Evolutionary conservation across 2,888 invertebrate genomes (phyloP).

Genomic region (Petrophora chlorosata): DNA sequence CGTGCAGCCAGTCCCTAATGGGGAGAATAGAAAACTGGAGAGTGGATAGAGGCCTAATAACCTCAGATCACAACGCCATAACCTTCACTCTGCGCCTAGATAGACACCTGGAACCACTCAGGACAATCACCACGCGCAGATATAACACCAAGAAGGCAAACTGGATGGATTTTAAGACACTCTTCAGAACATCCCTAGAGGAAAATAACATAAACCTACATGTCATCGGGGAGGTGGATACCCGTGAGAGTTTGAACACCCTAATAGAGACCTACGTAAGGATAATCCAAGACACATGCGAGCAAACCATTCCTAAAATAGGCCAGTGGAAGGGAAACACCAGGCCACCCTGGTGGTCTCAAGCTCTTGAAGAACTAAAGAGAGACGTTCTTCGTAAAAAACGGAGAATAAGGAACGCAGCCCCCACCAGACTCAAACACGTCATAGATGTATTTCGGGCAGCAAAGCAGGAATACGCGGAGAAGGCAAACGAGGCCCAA

Average conservation of each 20-base stretch:
- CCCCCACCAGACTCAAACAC: neutral
- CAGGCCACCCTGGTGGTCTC: too few relatives aligned
- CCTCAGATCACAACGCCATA: slow-evolving; percentile 8
- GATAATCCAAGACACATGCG: neutral
- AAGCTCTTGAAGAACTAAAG: neutral
- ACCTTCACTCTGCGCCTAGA: slow-evolving; percentile 1
- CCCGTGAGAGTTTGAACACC: neutral
- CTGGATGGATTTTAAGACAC: neutral
- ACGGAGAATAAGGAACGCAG: neutral
- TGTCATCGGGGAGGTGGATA: too few relatives aligned
- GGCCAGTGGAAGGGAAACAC: neutral
- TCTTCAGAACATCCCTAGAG: neutral
- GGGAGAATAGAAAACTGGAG: slow-evolving; percentile 4
- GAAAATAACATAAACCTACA: neutral
- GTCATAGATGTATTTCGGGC: neutral
- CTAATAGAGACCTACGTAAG: neutral
- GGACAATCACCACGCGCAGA: slow-evolving; percentile 1
- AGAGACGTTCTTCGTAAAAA: neutral
- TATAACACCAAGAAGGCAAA: slow-evolving; percentile 2
- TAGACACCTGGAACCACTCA: neutral
- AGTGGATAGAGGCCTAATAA: slow-evolving; percentile 1
- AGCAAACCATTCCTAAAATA: neutral
- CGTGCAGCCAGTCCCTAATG: slow-evolving; percentile 1
- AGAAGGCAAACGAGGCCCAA: neutral
- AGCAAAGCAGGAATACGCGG: neutral